Evolutionary conservation across 2,113 vertebrate genomes (phyloP).

Genomic region (Rissa tridactyla): DNA sequence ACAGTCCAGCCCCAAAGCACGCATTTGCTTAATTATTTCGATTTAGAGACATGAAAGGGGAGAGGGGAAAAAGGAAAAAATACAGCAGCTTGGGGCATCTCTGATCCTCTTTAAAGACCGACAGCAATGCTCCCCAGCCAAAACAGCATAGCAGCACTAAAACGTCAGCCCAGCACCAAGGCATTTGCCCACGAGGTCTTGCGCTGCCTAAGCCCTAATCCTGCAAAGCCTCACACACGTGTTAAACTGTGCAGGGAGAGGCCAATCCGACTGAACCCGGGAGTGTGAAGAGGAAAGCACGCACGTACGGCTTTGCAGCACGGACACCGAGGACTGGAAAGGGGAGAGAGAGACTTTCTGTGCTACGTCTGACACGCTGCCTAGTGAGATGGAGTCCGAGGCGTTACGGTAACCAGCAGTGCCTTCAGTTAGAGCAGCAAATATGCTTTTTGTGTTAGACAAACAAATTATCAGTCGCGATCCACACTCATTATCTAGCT

Average conservation of each 20-base stretch:
- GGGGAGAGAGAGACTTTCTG: not conserved
- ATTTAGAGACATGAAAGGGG: not conserved
- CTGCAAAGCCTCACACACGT: not conserved
- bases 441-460: not conserved
- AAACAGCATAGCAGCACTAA: not conserved
- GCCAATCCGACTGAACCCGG: not conserved
- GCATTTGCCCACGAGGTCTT: not conserved
- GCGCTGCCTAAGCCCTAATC: not conserved
- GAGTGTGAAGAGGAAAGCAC: not conserved
- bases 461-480: constrained; percentile 14
- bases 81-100: not conserved
- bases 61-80: not conserved
- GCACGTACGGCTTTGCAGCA: not conserved
- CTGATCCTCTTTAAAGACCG: not conserved
- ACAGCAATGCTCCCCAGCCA: not conserved
- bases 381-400: not conserved
- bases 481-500: not conserved
- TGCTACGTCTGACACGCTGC: not conserved
- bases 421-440: not conserved
- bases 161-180: not conserved
- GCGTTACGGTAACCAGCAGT: not conserved
- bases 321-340: not conserved
- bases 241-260: not conserved
- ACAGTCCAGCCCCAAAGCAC: not conserved
- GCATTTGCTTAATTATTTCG: constrained; percentile 8